Evolutionary conservation across 1,140 invertebrate genomes (phyloP), one percentile per base, ranked within the genome.

Genomic region (Sinonovacula constricta): DNA sequence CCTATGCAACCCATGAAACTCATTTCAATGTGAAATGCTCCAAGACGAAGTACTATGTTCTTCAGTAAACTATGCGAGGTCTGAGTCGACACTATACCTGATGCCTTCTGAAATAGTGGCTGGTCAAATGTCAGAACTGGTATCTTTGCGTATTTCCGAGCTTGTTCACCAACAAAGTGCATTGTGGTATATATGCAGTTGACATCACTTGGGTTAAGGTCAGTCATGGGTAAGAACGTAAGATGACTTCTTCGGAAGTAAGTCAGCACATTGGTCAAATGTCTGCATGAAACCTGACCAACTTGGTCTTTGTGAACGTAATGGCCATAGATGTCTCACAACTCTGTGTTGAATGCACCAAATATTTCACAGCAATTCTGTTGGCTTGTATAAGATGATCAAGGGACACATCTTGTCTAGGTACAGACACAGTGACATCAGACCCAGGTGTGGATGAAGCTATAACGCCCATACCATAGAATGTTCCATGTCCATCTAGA

Each of bases 391-490:
- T 22, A 36, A 70, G 22, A 70, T 70, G 51, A 10, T 57, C 31
- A 31, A 30, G 24, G 15, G 53, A 31, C 15, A 22, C n/a, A 36
- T 7, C 18, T 24, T 36, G 22, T 12, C 53, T 26, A 14, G 15
- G 15, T 3, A 59, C 26, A 57, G 54, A 2, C 36, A 22, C 34
- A 57, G 34, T 18, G 28, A 5, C 28, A n/a, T 22, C 30, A 54
- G 31, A 18, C 18, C n/a, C 57, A 12, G 70, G 70, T 34, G 45
- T 74, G 22, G 82, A 26, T n/a, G 49, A 24, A 14, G 72, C 81
- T 18, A 89, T 85, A 18, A 87, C 83, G 0, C 85, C 86, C 86
- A 88, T 86, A 0, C 82, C 82, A 81, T 89, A 85, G 72, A 88
- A 87, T 14, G 83, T 86, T n/a, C 71, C 78, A 22, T 80, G 53